These are phyloP conservation scores for Parapsyche elsis DNA, from an alignment of 1,140 invertebrate genomes.

Conservation along the genomic window DNA sequence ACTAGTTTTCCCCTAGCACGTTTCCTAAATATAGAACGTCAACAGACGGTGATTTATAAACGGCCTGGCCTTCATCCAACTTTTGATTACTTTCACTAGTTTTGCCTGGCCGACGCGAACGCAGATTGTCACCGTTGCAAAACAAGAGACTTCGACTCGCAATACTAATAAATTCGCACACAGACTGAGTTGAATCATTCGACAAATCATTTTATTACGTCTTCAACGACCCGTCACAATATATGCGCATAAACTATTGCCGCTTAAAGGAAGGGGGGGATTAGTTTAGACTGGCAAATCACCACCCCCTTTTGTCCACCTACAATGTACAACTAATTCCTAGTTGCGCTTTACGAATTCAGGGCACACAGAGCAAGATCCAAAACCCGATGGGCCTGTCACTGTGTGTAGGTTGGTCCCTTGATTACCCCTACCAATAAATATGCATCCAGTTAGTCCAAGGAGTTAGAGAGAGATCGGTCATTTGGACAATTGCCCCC, in stretches of 20 bases:
- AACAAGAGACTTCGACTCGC: no score
- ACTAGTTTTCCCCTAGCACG: constrained; percentile 23
- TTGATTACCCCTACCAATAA: constrained; percentile 37
- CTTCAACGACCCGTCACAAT: no score
- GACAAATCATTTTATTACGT: no score
- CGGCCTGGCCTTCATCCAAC: constrained; percentile 36
- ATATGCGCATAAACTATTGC: no score
- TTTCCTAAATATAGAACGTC: constrained; percentile 44
- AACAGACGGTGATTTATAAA: constrained; percentile 47
- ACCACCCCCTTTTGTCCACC: neutral
- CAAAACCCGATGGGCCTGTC: no score
- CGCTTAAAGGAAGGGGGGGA: neutral
- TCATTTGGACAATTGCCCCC: constrained; percentile 51
- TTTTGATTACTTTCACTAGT: constrained; percentile 20
- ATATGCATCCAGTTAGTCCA: constrained; percentile 42
- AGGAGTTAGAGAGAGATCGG: constrained; percentile 50
- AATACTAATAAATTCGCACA: no score
- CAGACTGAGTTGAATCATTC: no score
- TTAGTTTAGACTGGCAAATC: neutral
- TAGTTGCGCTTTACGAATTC: constrained; percentile 13
- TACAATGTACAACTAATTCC: no score
- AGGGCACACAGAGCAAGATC: neutral
- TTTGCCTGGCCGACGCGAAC: no score
- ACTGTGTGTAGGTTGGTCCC: neutral
- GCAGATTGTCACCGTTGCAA: no score